These are phyloP conservation scores for Lymantria monacha DNA, from an alignment of 2,888 invertebrate species.

Conservation along the genomic window DNA sequence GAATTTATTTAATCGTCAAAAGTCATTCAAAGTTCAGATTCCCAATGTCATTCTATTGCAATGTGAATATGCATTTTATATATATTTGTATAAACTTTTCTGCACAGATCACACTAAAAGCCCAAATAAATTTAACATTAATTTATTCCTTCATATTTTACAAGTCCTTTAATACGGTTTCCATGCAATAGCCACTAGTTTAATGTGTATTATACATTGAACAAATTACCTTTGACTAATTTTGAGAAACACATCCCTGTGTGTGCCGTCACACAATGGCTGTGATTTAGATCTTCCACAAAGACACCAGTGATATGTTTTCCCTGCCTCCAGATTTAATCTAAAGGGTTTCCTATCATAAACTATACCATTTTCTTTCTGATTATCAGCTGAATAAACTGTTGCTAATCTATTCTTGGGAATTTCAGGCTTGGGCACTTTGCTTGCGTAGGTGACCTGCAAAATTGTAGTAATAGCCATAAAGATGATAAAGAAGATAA, in stretches of 20 bases:
- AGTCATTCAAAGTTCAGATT: too few species aligned
- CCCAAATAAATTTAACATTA: too few species aligned
- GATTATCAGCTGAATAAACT: conserved; percentile 83
- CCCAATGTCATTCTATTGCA: too few species aligned
- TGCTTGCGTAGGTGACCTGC: conserved; percentile 61
- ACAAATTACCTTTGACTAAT: conserved; percentile 84
- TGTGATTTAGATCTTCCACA: conserved; percentile 96
- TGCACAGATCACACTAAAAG: too few species aligned
- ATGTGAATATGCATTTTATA: too few species aligned
- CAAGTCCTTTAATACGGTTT: too few species aligned
- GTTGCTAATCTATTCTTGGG: conserved; percentile 85
- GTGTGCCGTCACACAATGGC: conserved; percentile 97
- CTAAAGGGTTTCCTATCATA: conserved; percentile 96
- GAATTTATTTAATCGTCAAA: too few species aligned
- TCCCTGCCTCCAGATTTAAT: conserved; percentile 86
- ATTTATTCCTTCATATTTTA: too few species aligned
- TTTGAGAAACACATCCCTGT: conserved; percentile 88
- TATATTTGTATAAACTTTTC: too few species aligned
- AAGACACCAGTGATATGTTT: conserved; percentile 94
- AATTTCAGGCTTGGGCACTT: conserved; percentile 77
- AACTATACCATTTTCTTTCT: conserved; percentile 87
- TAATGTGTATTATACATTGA: too few species aligned
- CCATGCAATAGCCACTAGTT: too few species aligned
- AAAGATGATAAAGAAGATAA: not conserved
- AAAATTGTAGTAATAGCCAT: conserved; percentile 17